A percentile compares a stretch with the other conserved stretches of the same genome.
Conservation (phyloP, 2,888 invertebrate genomes). For the Lomographa bimaculata region DNA sequence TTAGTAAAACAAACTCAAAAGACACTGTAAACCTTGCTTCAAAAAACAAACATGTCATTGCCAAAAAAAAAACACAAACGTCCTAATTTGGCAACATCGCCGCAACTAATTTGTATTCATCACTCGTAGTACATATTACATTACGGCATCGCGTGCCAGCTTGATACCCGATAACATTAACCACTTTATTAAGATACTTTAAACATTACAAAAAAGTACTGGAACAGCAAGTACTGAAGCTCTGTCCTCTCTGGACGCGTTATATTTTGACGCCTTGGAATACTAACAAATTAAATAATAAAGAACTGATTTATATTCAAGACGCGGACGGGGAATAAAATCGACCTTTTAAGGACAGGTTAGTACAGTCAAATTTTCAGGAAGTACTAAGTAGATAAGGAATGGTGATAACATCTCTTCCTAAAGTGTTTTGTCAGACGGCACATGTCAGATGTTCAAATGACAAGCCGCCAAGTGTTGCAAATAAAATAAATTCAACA, state of each 20-base stretch:
- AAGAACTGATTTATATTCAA: conserved; percentile 66
- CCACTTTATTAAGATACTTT: conserved; percentile 46
- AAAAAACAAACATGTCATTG: too few relatives aligned
- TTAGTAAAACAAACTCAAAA: too few relatives aligned
- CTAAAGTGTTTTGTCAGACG: conserved; percentile 22
- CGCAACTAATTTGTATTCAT: conserved; percentile 70
- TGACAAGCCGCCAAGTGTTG: conserved; percentile 12
- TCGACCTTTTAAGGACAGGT: conserved; percentile 43
- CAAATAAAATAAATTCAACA: conserved; percentile 4
- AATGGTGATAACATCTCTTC: conserved; percentile 27
- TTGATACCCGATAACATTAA: conserved; percentile 50
- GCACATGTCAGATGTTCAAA: conserved; percentile 23
- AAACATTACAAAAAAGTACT: conserved; percentile 19
- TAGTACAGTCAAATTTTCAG: conserved; percentile 38
- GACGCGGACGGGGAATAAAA: conserved; percentile 51
- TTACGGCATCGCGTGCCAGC: conserved; percentile 73
- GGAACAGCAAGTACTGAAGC: conserved; percentile 22
- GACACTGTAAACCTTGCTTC: too few relatives aligned
- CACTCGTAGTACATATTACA: conserved; percentile 70
- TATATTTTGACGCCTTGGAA: conserved; percentile 72
- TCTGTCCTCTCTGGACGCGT: conserved; percentile 42
- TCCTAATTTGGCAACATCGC: conserved; percentile 44
- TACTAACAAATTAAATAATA: conserved; percentile 73
- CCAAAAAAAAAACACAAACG: not conserved
- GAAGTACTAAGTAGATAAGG: conserved; percentile 34